Base-by-base conservation (phyloP, 2,797 vertebrate species). In the Octomys mimax region DNA sequence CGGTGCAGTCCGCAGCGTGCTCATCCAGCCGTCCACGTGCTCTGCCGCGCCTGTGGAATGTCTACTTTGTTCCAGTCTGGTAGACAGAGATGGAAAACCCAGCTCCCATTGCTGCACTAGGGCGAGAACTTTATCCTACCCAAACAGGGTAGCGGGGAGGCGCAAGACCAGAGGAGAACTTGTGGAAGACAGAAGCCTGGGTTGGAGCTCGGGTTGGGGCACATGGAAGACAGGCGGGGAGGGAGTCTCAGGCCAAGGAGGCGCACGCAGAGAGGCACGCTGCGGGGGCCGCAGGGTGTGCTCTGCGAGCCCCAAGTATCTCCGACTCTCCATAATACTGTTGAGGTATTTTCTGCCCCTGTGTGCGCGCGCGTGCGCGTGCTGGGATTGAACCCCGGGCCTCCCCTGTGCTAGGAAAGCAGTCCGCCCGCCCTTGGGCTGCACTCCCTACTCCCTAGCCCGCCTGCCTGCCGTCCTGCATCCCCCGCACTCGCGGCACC, bases 21-120 rank as follows among this genome's bases (percentile, higher is more conserved):
- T 68, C 46, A 62, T 24, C 54, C 64, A 79, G 75, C 36, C 62
- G 54, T 83, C 85, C 54, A 22, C 19, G 22, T 28, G 52, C 80
- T 28, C 28, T 33, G 80, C 39, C 61, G 10, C 19, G 14, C 89
- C 80, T 84, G 42, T 46, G 92, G 66, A 91, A 88, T 92, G 71
- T 22, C 70, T 61, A 31, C 66, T 82, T 96, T 87, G 62, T 84
- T 94, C 90, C 84, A 87, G 81, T 79, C 75, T 92, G 66, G 61
- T 54, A 94, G 87, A 70, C 46, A 62, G 94, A 89, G 77, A 84
- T 49, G 89, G 36, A 54, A 89, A 93, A 95, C 77, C 57, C 18
- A 49, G 26, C 1, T 49, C 2, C 28, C 52, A 89, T 89, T 26
- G 11, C 91, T 91, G 68, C 79, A 28, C 3, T 54, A 49, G 31